phyloP scores from a whole-genome alignment of 2,113 vertebrate genomes.

The Aleadryas rufinucha region DNA sequence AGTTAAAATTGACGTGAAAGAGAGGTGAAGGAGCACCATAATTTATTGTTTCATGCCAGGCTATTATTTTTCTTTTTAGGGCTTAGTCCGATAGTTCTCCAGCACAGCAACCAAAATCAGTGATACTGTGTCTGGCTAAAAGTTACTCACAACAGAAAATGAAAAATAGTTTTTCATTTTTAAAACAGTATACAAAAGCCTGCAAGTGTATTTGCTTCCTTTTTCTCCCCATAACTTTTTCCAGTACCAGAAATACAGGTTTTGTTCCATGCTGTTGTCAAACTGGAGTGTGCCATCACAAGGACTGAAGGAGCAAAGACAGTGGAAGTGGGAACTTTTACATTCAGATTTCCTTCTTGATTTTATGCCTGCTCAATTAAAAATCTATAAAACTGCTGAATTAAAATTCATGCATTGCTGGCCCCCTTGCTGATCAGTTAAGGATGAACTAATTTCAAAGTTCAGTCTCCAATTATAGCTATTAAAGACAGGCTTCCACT shows the following conservation, averaged over 20 bases:
- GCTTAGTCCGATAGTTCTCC: background rate
- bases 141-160: background rate
- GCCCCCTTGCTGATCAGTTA: background rate
- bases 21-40: background rate
- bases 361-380: background rate
- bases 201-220: background rate
- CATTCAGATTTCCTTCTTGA: background rate
- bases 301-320: background rate
- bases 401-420: background rate
- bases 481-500: background rate
- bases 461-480: background rate
- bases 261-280: background rate
- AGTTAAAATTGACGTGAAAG: background rate
- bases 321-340: background rate
- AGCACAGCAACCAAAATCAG: background rate
- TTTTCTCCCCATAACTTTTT: background rate
- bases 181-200: background rate
- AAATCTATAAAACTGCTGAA: background rate
- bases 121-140: background rate
- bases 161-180: background rate
- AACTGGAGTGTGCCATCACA: background rate
- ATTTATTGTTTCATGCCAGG: background rate
- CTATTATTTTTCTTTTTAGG: background rate
- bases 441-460: background rate
- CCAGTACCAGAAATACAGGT: background rate